Conservation (phyloP, 2,888 invertebrate genomes). For the Phengaris alcon region DNA sequence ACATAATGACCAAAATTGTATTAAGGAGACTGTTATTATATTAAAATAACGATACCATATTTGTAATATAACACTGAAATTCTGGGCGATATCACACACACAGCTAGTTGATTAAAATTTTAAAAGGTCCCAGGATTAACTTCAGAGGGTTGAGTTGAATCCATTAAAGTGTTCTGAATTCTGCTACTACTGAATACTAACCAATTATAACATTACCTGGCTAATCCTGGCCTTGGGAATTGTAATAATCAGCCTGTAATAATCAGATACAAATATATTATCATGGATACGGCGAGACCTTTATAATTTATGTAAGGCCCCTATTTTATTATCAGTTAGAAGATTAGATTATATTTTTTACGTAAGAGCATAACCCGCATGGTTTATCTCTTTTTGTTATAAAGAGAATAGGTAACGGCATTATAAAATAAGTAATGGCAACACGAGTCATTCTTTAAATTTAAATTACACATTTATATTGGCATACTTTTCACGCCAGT, state of each 20-base stretch:
- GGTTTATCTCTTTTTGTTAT: neutral
- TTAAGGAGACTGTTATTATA: no score
- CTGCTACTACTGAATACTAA: neutral
- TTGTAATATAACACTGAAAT: neutral
- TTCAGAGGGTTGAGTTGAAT: constrained; percentile 13
- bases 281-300: neutral
- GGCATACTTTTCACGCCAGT: no score
- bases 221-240: neutral
- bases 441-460: no score
- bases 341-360: neutral
- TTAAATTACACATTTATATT: no score
- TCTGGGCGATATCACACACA: neutral
- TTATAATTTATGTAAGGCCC: neutral
- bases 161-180: constrained; percentile 4
- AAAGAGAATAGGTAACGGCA: neutral
- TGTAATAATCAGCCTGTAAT: neutral
- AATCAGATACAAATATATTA: neutral
- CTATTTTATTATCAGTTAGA: neutral
- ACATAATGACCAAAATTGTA: no score
- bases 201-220: neutral
- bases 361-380: neutral
- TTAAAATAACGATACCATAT: neutral
- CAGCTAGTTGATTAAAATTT: neutral
- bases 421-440: neutral
- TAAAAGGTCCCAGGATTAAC: constrained; percentile 11